Evolutionary conservation across 2,113 vertebrate genomes (phyloP), one percentile per base, ranked within the genome.

Genomic region (Paracanthobrama guichenoti): DNA sequence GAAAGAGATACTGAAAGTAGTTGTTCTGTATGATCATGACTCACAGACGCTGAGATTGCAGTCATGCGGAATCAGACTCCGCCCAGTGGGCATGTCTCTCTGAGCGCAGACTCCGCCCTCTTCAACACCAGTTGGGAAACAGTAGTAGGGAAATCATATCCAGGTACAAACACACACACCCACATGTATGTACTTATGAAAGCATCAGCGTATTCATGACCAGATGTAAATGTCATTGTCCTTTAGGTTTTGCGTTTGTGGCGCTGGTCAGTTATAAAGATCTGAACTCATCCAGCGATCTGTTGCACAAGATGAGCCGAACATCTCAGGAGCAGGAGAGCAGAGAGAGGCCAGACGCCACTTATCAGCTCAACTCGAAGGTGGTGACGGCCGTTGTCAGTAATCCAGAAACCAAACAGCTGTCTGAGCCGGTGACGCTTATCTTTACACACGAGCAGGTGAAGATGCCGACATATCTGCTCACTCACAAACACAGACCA

Each of bases 111-210:
- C 9, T 84, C 92, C 0, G 89, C 90, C 2, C 55, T 9, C 20
- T 89, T 97, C 18, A 55, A 82, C 39, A 93, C 93, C n/a, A 89
- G 93, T 81, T 96, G 96, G 96, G 7, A 89, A 26, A 90, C 90
- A 8, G 93, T 92, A 11, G 55, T 87, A 0, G 92, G 86, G 24
- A 42, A 60, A 26, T 2, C 90, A 0, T 94, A 94, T 84, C 91
- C 88, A 66, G 91, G 90, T 91, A 84, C 46, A 55, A 6, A 1
- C 7, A 72, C 13, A 28, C 60, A 35, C 28, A 18, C 3, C 3
- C 24, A 55, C 53, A 55, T 3, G 0, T 8, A 22, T 20, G 18
- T 55, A 55, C 50, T 18, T 20, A 55, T 55, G 53, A 55, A 55
- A 55, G 6, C 6, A 20, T 8, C 0, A 55, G 50, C 0, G 3